Evolutionary conservation across 2,113 vertebrate genomes (phyloP), one percentile per base, ranked within the genome.

Genomic region (Dasyurus viverrinus): DNA sequence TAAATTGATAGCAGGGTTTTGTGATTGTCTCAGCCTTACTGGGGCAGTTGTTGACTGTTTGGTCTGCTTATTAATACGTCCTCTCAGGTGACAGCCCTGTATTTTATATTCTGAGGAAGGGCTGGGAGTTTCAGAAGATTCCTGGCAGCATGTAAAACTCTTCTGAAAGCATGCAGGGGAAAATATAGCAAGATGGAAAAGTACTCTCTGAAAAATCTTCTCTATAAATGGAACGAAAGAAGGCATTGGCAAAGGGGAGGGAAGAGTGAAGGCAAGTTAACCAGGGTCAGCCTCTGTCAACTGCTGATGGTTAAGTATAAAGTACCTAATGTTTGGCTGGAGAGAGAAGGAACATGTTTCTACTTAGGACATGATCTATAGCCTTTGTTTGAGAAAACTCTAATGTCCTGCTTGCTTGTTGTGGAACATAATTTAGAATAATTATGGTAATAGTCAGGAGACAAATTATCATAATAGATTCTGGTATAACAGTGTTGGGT

Each of bases 361-460:
- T 27, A 2, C 14, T 8, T 1, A 60, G 27, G 16, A 89, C 25
- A n/a, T 3, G 19, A 27, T 24, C 60, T 6, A 0, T 0, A 27
- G 25, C 54, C 52, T 89, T 93, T 89, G 91, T n/a, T 89, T 53
- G 9, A 54, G 47, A 10, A 91, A 95, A 92, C 0, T 2, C 42
- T n/a, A 6, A 54, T 2, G 4, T 8, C 6, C 91, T 53, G 50
- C 93, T 94, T 2, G 53, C 48, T 60, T 93, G 22, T 93, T 54
- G 53, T 48, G 54, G 57, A 97, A 95, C 52, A 91, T 57, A 95
- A 50, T 42, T 95, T 30, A 92, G 52, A 93, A 84, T 91, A 92
- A 95, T 54, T 54, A 89, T 0, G 89, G 93, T 36, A 89, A 91
- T 9, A 93, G 22, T 6, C 53, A 53, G 68, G 89, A 94, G 91